Evolutionary conservation across 2,797 vertebrate genomes (phyloP), one percentile per base, ranked within the genome.

Genomic region (Paratrypauchen microcephalus): DNA sequence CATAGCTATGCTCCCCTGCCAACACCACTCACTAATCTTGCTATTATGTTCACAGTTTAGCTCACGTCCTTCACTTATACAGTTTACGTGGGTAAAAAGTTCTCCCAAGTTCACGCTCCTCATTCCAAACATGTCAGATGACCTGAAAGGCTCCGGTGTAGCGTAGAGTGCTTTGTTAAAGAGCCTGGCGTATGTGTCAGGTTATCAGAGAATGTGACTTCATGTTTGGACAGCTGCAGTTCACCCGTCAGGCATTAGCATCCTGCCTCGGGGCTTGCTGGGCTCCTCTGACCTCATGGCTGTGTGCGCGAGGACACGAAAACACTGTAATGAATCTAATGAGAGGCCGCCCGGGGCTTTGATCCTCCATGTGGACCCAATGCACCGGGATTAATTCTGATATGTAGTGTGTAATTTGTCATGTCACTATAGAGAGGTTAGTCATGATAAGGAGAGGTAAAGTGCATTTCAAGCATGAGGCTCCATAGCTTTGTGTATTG

Each of bases 141-240:
- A 64, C 32, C 73, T 80, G 16, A 72, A 65, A 16, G 60, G 39
- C 65, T 45, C 4, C 16, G 24, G 68, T 5, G 60, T 59, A n/a
- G n/a, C 45, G 28, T 63, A 28, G 69, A 66, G 73, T n/a, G 3
- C 32, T 68, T 66, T 58, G 72, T 66, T 32, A 61, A 68, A 59
- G 30, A 2, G 24, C 21, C 41, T 23, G 11, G 32, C 58, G 68
- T 39, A 24, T 23, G 64, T 65, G 64, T 65, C 21, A 15, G 30
- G 48, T 68, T 39, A 59, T 68, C 55, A 73, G 52, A 69, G 58
- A 39, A 55, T 24, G 12, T 86, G 86, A 85, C 79, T 71, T 80
- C 75, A 72, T 81, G 78, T 86, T 90, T 82, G 60, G 65, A 84
- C 83, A 86, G 86, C 70, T 83, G 84, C 74, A 80, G 60, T 78